Evolutionary conservation across 2,797 vertebrate species (phyloP).

Genomic region (Enteromius paludinosus): DNA sequence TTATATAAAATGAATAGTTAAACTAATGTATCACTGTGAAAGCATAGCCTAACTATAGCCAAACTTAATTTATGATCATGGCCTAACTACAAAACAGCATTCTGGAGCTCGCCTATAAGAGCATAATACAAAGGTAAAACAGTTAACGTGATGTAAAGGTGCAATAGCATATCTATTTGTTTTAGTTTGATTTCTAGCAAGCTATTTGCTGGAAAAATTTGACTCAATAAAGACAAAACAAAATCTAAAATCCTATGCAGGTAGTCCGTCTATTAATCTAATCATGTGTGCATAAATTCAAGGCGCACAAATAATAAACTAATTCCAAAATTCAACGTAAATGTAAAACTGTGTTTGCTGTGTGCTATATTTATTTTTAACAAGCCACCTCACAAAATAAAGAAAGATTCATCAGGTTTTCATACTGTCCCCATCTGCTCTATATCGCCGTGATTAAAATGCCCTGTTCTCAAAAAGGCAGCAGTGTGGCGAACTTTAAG

Average conservation of each 20-base stretch:
- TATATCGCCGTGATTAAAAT: neutral
- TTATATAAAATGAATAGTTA: neutral
- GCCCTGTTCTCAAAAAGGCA: neutral
- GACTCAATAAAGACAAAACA: neutral
- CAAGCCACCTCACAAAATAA: neutral
- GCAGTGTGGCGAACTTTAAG: neutral
- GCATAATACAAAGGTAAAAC: neutral
- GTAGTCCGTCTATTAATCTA: neutral
- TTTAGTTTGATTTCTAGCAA: neutral
- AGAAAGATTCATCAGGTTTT: neutral
- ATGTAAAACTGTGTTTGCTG: neutral
- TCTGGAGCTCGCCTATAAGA: neutral
- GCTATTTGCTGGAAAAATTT: neutral
- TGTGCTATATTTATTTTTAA: neutral
- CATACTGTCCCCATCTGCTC: constrained; percentile 2
- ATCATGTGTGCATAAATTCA: neutral
- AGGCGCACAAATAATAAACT: neutral
- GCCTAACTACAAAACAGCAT: neutral
- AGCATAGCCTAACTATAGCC: neutral
- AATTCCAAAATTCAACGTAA: neutral
- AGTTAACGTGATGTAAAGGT: neutral
- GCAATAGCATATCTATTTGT: neutral
- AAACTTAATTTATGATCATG: neutral
- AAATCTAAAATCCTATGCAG: neutral
- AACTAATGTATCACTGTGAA: neutral